Base-by-base conservation (phyloP, 2,888 invertebrate species). In the Hirudinaria manillensis region DNA sequence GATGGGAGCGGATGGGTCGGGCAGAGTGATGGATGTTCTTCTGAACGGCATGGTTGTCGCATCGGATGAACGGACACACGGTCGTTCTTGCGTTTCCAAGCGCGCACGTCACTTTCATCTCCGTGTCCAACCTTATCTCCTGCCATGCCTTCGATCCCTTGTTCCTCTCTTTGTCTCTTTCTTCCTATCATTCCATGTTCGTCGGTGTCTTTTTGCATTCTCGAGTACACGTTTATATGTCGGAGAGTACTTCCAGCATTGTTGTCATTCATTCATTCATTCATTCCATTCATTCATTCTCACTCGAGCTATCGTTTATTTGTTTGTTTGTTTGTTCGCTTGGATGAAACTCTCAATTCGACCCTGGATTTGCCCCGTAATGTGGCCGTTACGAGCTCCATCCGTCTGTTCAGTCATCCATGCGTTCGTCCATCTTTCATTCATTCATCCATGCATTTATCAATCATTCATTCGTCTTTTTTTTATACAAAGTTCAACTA, bases 111-210 rank as follows among this genome's bases (percentile, higher is more conserved):
- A 32, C 68, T 51, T 61, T 19, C 74, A 36, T 36, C 66, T 61
- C 38, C 74, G 32, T 24, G 29, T 61, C 29, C 74, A 32, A 3
- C 27, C 29, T 32, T 38, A 29, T 53, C 45, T 68, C 65, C 68
- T 66, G 24, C 68, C 55, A n/a, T 16, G 36, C 36, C 51, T 53
- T 16, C 68, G 61, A n/a, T 38, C 55, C 53, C 51, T 53, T 3
- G 24, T 70, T 45, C 32, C 61, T 70, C 34, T 70, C 56, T 29
- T 67, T 13, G 29, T 66, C 65, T 73, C 65, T 38, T 74, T 51
- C 74, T 13, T 34, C 29, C n/a, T 32, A 19, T 27, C 27, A 19
- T 27, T 68, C 68, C 68, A 2, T 36, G 13, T 68, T 36, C 21
- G n/a, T 32, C 34, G 16, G 27, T n/a, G 10, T 21, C 68, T 29